Conservation (phyloP, 2,888 invertebrate species). For the Xanthia icteritia region DNA sequence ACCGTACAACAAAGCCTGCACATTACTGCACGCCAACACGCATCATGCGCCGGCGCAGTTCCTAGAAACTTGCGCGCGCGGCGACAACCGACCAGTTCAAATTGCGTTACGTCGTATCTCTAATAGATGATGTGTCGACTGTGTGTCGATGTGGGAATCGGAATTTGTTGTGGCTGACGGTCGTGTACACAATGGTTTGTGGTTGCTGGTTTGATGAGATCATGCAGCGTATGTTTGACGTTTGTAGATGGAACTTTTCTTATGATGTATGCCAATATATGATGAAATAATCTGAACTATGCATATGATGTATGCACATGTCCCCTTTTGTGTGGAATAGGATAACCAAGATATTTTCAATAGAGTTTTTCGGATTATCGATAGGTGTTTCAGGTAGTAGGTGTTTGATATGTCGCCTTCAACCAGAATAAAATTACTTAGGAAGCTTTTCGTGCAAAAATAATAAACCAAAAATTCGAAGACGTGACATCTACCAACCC, state of each 20-base stretch:
- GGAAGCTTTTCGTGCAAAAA: too few species aligned
- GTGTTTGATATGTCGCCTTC: too few species aligned
- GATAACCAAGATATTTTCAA: background rate
- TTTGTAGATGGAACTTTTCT: background rate
- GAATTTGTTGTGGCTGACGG: slow-evolving; percentile 10
- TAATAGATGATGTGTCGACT: slow-evolving; percentile 46
- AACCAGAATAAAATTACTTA: too few species aligned
- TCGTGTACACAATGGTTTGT: slow-evolving; percentile 19
- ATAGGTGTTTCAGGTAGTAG: too few species aligned
- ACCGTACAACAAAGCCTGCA: slow-evolving; percentile 39
- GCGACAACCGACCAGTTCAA: slow-evolving; percentile 50
- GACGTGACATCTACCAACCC: too few species aligned
- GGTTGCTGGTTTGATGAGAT: slow-evolving; percentile 2
- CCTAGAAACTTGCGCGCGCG: slow-evolving; percentile 62
- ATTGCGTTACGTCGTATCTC: slow-evolving; percentile 56
- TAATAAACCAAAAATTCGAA: too few species aligned
- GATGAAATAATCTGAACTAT: too few species aligned
- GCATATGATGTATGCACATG: background rate
- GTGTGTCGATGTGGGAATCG: slow-evolving; percentile 38
- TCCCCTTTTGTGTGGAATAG: background rate
- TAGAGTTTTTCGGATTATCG: too few species aligned
- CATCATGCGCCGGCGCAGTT: slow-evolving; percentile 53
- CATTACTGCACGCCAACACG: slow-evolving; percentile 65
- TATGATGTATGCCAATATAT: background rate
- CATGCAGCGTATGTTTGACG: background rate